These are phyloP conservation scores for Ciconia stormi DNA, from an alignment of 2,113 vertebrate genomes.

Conservation along the genomic window DNA sequence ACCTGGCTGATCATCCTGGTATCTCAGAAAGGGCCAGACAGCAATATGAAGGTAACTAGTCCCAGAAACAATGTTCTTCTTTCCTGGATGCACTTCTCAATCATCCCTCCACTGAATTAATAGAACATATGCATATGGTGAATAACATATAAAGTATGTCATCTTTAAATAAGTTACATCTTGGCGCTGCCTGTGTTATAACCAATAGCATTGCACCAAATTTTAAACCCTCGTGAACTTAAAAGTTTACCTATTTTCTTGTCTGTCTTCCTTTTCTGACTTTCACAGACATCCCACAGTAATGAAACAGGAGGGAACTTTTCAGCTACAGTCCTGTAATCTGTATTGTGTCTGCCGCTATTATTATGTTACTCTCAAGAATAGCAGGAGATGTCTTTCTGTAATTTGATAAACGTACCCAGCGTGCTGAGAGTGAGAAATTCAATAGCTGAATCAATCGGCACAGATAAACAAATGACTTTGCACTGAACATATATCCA, in stretches of 20 bases:
- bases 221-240: neutral
- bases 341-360: neutral
- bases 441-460: neutral
- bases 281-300: neutral
- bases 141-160: neutral
- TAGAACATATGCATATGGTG: neutral
- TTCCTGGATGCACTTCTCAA: neutral
- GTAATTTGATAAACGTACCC: neutral
- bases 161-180: neutral
- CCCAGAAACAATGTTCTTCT: neutral
- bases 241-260: neutral
- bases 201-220: neutral
- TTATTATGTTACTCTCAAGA: neutral
- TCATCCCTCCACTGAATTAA: neutral
- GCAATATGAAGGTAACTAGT: neutral
- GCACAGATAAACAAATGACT: neutral
- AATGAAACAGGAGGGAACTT: neutral
- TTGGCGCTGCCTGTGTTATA: neutral
- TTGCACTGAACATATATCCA: neutral
- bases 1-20: neutral
- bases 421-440: neutral
- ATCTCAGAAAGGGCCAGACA: neutral
- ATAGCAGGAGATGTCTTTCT: neutral
- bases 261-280: rapidly evolving
- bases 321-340: neutral